phyloP scores from a whole-genome alignment of 2,113 vertebrate genomes.

The Gallinago paraguaiae region DNA sequence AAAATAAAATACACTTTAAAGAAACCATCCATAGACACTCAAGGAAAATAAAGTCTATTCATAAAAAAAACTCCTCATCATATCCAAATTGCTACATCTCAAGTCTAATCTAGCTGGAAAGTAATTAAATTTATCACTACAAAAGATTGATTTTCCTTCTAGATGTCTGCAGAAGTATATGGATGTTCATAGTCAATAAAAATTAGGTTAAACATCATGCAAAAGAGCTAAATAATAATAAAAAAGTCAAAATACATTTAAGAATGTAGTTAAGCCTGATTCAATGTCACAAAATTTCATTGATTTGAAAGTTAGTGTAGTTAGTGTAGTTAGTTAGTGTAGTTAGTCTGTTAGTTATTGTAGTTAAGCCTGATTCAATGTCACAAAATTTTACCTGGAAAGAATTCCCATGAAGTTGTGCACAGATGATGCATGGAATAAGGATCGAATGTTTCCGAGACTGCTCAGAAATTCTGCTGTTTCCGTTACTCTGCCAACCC shows the following conservation, averaged over 20 bases:
- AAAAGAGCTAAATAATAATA: background rate
- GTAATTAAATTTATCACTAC: background rate
- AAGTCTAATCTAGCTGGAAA: background rate
- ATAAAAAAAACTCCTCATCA: background rate
- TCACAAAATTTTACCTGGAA: constrained; percentile 78
- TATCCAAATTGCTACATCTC: background rate
- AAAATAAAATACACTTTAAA: background rate
- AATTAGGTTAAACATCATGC: background rate
- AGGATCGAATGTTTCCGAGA: constrained; percentile 77
- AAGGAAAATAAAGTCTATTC: background rate
- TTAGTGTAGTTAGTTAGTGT: too few relatives aligned
- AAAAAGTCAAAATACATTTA: background rate
- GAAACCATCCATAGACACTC: background rate
- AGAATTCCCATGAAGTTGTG: constrained; percentile 86
- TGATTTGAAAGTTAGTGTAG: too few relatives aligned
- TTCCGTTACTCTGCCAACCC: constrained; percentile 78
- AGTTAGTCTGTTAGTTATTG: too few relatives aligned
- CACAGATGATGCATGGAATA: constrained; percentile 81
- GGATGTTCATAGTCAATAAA: background rate
- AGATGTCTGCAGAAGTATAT: background rate
- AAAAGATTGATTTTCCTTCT: background rate
- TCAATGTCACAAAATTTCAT: background rate
- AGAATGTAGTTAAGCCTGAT: background rate
- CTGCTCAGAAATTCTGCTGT: constrained; percentile 75
- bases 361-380: background rate